Base-by-base conservation (phyloP, 2,797 vertebrate species). In the Triplophysa yarkandensis region DNA sequence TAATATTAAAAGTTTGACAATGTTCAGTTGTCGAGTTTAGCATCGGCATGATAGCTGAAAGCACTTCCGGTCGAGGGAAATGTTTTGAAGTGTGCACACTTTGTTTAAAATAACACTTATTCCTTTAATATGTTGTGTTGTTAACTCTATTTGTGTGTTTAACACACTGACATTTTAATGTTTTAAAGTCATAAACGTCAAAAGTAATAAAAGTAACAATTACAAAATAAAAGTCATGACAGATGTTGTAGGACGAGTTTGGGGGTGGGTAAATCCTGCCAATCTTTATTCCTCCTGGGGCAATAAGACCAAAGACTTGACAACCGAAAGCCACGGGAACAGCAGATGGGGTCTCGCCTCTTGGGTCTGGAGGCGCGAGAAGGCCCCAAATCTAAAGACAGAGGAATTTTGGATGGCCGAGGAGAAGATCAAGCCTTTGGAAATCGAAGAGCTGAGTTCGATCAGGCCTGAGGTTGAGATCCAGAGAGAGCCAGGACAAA, bases 391-490 rank as follows among this genome's bases (percentile, higher is more conserved):
- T 61, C 81, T 82, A 64, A 76, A 75, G 14, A 64, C 28, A 0
- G 91, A 92, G 46, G 88, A 92, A 77, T 92, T 64, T 79, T 92
- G 90, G 89, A 91, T 92, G 71, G 89, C 89, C 0, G 85, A 86
- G 76, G 77, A 85, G 23, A 68, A 58, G 1, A 4, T 75, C 17
- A 79, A 67, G 11, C 52, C 77, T 25, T 60, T 75, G 66, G 74
- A 82, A 52, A 63, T 80, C 0, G 80, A 83, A 57, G 77, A 83
- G 6, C 46, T 85, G 14, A 46, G 71, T 0, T 78, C 73, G 1
- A 63, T 63, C n/a, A 54, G 46, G 17, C 55, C 65, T 21, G 73
- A 63, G 10, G 0, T 17, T 0, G 80, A 73, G 4, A 21, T 44
- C 0, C 61, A 58, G 4, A 30, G 36, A 0, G 19, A 43, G 6